Percentiles rank a stretch among this genome's conserved stretches.
Evolutionary conservation across 1,140 invertebrate genomes (phyloP).

Genomic region (Alviniconcha marisindica): DNA sequence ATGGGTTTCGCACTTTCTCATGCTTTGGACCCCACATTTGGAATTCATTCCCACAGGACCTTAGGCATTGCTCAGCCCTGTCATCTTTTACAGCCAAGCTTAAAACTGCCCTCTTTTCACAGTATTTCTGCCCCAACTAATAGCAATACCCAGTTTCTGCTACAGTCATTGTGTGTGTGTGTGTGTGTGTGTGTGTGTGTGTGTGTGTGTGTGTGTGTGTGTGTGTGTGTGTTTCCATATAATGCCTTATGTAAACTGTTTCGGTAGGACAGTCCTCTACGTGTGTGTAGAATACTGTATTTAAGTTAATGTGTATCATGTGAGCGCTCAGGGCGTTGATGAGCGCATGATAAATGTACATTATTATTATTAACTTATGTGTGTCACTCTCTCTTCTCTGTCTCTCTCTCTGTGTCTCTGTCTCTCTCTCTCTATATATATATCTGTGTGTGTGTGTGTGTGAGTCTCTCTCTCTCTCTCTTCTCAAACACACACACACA

Average conservation of each 20-base stretch:
- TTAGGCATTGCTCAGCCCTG: neutral
- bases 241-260: no score
- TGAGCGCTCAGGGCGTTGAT: no score
- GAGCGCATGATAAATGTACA: neutral
- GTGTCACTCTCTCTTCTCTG: neutral
- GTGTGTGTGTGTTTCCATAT: no score
- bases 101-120: no score
- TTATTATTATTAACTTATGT: neutral
- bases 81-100: neutral
- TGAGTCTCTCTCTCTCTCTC: neutral
- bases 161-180: no score
- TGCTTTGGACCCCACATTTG: neutral
- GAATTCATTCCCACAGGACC: neutral
- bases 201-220: no score
- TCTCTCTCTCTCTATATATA: neutral
- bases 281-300: no score
- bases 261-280: no score
- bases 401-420: neutral
- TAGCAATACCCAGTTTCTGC: no score
- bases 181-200: no score
- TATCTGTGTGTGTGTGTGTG: neutral
- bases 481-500: neutral
- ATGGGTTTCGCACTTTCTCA: neutral
- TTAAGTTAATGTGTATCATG: no score
- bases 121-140: no score